Percentiles rank a stretch among this genome's conserved stretches.
These are phyloP conservation scores for Metopolophium dirhodum DNA, from an alignment of 1,140 invertebrate species.

Conservation along the genomic window DNA sequence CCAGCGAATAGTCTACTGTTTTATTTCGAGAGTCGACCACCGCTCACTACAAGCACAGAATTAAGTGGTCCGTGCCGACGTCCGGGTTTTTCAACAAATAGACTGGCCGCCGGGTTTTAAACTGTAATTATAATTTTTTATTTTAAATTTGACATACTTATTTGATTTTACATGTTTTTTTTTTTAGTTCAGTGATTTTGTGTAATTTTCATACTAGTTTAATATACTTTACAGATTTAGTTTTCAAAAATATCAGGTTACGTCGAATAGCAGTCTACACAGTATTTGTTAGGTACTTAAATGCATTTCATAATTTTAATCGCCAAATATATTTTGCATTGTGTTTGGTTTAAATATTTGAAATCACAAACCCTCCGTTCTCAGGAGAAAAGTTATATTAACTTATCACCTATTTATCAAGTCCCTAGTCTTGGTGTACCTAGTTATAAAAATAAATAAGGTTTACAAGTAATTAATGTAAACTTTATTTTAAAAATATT, in stretches of 20 bases:
- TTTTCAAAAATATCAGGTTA: neutral
- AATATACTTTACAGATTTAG: neutral
- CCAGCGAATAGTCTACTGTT: neutral
- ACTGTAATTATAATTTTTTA: constrained; percentile 7
- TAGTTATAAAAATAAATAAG: neutral
- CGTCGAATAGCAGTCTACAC: neutral
- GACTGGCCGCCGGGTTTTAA: neutral
- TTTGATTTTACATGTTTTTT: neutral
- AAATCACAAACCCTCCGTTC: neutral
- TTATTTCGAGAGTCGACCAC: neutral
- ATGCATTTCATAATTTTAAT: neutral
- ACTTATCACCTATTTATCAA: neutral
- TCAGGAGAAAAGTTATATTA: neutral
- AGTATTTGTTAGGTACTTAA: neutral
- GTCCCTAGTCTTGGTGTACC: too few species aligned
- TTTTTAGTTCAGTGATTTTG: neutral
- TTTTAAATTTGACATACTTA: neutral
- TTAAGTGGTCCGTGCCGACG: neutral
- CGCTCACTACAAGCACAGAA: neutral
- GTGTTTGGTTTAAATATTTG: neutral
- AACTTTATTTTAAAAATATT: neutral
- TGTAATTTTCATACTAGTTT: neutral
- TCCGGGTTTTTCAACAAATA: neutral
- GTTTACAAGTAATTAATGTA: neutral
- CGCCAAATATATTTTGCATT: neutral